phyloP scores from a whole-genome alignment of 2,888 invertebrate genomes.

The Mythimna vitellina region DNA sequence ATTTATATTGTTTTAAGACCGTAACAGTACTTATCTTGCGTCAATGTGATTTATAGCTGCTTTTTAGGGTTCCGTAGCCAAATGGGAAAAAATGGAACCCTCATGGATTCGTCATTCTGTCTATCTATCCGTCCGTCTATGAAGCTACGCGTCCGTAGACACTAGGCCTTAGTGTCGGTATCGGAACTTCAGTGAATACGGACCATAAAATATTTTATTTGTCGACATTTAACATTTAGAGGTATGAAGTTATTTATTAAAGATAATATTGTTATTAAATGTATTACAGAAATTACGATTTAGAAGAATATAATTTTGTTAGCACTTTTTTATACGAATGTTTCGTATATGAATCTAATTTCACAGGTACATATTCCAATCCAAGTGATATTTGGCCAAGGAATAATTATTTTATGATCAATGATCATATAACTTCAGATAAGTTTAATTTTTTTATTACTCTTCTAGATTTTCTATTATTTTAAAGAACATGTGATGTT shows the following conservation, averaged over 20 bases:
- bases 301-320: background rate
- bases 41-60: too few species aligned
- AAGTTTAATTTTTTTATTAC: too few species aligned
- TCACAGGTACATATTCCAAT: background rate
- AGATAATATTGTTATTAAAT: background rate
- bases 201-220: conserved; percentile 18
- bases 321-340: background rate
- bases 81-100: too few species aligned
- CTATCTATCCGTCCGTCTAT: too few species aligned
- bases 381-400: background rate
- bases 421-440: background rate
- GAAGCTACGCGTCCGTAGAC: too few species aligned
- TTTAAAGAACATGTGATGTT: background rate
- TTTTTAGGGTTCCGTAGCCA: too few species aligned
- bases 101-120: too few species aligned
- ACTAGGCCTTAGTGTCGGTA: conserved; percentile 15
- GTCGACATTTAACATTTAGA: background rate
- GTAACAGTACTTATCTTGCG: too few species aligned
- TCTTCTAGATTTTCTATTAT: too few species aligned
- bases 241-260: conserved; percentile 2
- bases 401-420: background rate
- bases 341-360: background rate
- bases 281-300: conserved; percentile 8
- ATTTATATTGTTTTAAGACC: too few species aligned
- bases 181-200: conserved; percentile 7